A percentile compares a stretch with the other conserved stretches of the same genome.
Conservation (phyloP, 2,888 invertebrate genomes). For the Lochmaea capreae region DNA sequence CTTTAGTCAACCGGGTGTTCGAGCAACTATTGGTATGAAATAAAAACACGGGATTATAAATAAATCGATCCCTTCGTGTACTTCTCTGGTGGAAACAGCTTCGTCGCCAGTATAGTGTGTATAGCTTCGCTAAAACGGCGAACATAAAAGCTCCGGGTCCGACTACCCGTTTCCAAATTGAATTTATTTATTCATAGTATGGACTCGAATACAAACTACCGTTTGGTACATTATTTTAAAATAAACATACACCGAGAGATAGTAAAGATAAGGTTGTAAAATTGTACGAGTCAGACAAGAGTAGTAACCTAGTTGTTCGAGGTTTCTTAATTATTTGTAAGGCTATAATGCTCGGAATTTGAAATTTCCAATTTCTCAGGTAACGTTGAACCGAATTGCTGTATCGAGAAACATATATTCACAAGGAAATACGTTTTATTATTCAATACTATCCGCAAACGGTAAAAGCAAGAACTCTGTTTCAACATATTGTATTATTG, state of each 20-base stretch:
- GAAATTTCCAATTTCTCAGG: background rate
- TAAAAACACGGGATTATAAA: background rate
- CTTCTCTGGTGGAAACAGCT: background rate
- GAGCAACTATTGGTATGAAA: too few species aligned
- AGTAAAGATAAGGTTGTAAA: slow-evolving; percentile 4
- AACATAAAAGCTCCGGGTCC: slow-evolving; percentile 39
- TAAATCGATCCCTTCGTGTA: background rate
- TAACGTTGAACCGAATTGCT: background rate
- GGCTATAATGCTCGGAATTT: slow-evolving; percentile 5
- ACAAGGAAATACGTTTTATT: too few species aligned
- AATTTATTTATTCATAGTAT: slow-evolving; percentile 48
- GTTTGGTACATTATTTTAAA: slow-evolving; percentile 35
- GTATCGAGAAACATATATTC: background rate
- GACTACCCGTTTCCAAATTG: slow-evolving; percentile 43
- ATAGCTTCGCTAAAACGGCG: slow-evolving; percentile 22
- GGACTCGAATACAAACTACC: slow-evolving; percentile 40
- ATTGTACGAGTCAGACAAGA: slow-evolving; percentile 7
- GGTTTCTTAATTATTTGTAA: slow-evolving; percentile 5
- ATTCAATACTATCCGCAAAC: too few species aligned
- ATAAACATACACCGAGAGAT: slow-evolving; percentile 26
- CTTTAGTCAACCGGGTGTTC: too few species aligned
- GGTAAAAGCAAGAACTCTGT: too few species aligned
- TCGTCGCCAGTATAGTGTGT: slow-evolving; percentile 18
- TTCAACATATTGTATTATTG: too few species aligned
- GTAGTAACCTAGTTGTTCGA: background rate